Base-by-base conservation (phyloP, 2,888 invertebrate species). In the Acanthopleura granulata region DNA sequence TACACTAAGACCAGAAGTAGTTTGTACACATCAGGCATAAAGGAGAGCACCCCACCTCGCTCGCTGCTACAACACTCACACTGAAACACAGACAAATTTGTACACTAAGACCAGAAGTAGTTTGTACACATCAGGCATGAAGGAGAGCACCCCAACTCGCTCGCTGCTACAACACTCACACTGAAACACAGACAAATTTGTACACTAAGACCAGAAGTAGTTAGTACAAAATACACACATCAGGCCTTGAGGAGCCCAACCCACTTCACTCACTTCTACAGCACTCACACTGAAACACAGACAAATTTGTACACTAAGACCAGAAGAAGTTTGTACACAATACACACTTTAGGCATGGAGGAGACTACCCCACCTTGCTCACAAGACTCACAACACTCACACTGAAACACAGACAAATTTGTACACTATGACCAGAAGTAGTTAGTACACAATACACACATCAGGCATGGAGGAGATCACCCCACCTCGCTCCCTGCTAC, bases 41-140 rank as follows among this genome's bases (percentile, higher is more conserved):
- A 15, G 18, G 51, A 51, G 14, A 51, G 51, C 51, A 51, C 51
- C 14, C 14, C 51, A 15, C 51, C 51, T 51, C 51, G 14, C 14
- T 51, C 51, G 14, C 14, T 51, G 14, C 14, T 18, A 51, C 51
- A 51, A 51, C 51, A 51, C 18, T 51, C 18, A 51, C 51, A 51
- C 51, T 51, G 51, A 51, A 51, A 51, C n/a, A n/a, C n/a, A n/a
- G n/a, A n/a, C n/a, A n/a, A n/a, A n/a, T n/a, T n/a, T n/a, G n/a
- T n/a, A n/a, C n/a, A n/a, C n/a, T n/a, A n/a, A n/a, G n/a, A n/a
- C n/a, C n/a, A n/a, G n/a, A n/a, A n/a, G n/a, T n/a, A n/a, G n/a
- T n/a, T n/a, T 93, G 83, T 95, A 94, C 74, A 96, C 91, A 90
- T 97, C 97, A 0, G 97, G 97, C 91, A 97, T 91, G 0, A 93